phyloP scores from a whole-genome alignment of 2,888 invertebrate genomes.

The Drosophila leonis region DNA sequence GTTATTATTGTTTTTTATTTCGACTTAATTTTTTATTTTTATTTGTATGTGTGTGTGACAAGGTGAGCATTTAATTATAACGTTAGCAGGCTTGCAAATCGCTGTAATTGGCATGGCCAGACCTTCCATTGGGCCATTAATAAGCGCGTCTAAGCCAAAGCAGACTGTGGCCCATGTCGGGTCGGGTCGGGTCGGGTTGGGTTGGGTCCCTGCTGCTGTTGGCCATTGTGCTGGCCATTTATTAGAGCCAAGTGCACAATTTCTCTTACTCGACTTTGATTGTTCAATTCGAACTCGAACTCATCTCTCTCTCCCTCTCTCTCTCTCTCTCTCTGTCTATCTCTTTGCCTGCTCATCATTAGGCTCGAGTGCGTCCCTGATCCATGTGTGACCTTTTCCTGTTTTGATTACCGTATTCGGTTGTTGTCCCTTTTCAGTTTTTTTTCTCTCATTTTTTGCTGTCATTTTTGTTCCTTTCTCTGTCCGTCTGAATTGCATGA shows the following conservation, averaged over 20 bases:
- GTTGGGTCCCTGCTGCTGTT: slow-evolving; percentile 15
- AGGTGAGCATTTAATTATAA: slow-evolving; percentile 69
- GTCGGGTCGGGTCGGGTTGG: not conserved
- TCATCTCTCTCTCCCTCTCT: not conserved
- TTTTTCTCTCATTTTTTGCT: not conserved
- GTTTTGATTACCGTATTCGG: slow-evolving; percentile 56
- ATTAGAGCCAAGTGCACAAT: slow-evolving; percentile 49
- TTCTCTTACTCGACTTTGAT: slow-evolving; percentile 46
- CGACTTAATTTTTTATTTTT: slow-evolving; percentile 6
- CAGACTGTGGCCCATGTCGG: not conserved
- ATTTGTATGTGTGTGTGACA: slow-evolving; percentile 46
- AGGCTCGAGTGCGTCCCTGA: slow-evolving; percentile 52
- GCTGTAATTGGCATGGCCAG: slow-evolving; percentile 61
- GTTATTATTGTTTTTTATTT: slow-evolving; percentile 27
- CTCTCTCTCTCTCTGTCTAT: not conserved
- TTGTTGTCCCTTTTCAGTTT: slow-evolving; percentile 47
- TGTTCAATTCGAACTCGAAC: slow-evolving; percentile 16
- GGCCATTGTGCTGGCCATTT: slow-evolving; percentile 51
- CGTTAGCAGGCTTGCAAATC: slow-evolving; percentile 56
- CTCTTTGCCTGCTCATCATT: slow-evolving; percentile 51
- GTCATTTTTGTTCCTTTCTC: slow-evolving; percentile 7
- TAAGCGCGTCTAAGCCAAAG: slow-evolving; percentile 14
- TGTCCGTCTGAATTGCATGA: slow-evolving; percentile 47
- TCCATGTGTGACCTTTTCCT: slow-evolving; percentile 64
- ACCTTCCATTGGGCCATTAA: slow-evolving; percentile 40